A percentile compares a stretch with the other conserved stretches of the same genome.
These are phyloP conservation scores for Saturnia pavonia DNA, from an alignment of 2,888 invertebrate species.

Conservation along the genomic window DNA sequence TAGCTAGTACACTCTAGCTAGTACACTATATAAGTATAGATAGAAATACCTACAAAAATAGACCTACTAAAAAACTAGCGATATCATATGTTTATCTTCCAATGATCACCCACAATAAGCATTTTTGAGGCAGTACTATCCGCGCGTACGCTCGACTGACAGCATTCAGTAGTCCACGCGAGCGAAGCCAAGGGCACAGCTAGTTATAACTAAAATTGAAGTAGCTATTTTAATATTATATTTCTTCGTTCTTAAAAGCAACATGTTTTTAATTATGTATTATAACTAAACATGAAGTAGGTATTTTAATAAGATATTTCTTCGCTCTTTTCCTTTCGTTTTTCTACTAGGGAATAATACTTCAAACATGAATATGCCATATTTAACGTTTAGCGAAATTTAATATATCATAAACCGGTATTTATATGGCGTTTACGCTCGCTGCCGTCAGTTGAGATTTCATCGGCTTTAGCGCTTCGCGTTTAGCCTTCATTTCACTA, in stretches of 20 bases:
- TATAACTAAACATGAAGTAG: not conserved
- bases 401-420: slow-evolving; percentile 76
- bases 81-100: too few relatives aligned
- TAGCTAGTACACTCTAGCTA: too few relatives aligned
- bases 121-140: too few relatives aligned
- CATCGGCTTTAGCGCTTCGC: slow-evolving; percentile 43
- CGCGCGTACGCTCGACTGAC: too few relatives aligned
- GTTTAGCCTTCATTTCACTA: slow-evolving; percentile 37
- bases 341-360: slow-evolving; percentile 37
- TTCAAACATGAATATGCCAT: slow-evolving; percentile 67
- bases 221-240: too few relatives aligned
- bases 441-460: slow-evolving; percentile 52
- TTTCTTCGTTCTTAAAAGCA: not conserved
- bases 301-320: slow-evolving; percentile 3
- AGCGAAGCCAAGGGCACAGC: too few relatives aligned
- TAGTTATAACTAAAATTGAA: too few relatives aligned
- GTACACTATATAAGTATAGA: too few relatives aligned
- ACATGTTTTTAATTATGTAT: not conserved
- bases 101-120: too few relatives aligned
- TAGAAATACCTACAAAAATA: too few relatives aligned
- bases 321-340: not conserved
- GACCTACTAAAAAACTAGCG: too few relatives aligned
- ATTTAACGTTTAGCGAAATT: slow-evolving; percentile 73
- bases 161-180: too few relatives aligned
- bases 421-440: slow-evolving; percentile 67